Evolutionary conservation across 1,140 invertebrate genomes (phyloP), one percentile per base, ranked within the genome.

Genomic region (Macrostomum lignano): DNA sequence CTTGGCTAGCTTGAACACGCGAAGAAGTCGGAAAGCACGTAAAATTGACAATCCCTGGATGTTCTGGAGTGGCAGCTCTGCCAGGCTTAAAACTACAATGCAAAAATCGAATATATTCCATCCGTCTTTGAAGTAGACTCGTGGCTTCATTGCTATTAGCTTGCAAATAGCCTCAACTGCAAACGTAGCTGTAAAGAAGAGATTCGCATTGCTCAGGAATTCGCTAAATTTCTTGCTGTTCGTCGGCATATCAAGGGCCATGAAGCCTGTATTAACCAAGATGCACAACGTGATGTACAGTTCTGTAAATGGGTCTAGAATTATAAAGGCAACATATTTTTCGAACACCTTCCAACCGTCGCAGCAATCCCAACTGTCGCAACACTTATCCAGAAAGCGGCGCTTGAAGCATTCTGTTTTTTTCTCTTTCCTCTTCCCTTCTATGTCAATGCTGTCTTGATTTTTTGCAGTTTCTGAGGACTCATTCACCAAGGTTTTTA

Each of bases 101-200:
- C 93, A 74, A 55, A 88, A 86, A 64, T 96, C 84, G 61, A 96
- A 96, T 44, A 86, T 81, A 56, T 94, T 96, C 82, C 82, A 93
- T 35, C 79, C 78, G 58, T 88, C 82, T 68, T 84, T 75, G 65
- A 96, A 88, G 61, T 96, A 96, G 60, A 67, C 78, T 47, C 84
- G 77, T 33, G 82, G 81, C 59, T 78, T 86, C 71, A 91, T 78
- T 3, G 84, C 84, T 47, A 86, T 70, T 38, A 96, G 64, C 57
- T 96, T 96, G 55, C 86, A 61, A 19, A 69, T 70, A n/a, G 78
- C 79, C 68, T 94, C 84, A 47, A 84, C 77, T 37, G 73, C 79
- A 57, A 94, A 94, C 33, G 84, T 93, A 23, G 76, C 78, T 29
- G 82, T 91, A 61, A 93, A 93, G 61, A 93, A 84, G 82, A n/a